These are phyloP conservation scores for Orthosia incerta DNA, from an alignment of 2,888 invertebrate species.

Conservation along the genomic window DNA sequence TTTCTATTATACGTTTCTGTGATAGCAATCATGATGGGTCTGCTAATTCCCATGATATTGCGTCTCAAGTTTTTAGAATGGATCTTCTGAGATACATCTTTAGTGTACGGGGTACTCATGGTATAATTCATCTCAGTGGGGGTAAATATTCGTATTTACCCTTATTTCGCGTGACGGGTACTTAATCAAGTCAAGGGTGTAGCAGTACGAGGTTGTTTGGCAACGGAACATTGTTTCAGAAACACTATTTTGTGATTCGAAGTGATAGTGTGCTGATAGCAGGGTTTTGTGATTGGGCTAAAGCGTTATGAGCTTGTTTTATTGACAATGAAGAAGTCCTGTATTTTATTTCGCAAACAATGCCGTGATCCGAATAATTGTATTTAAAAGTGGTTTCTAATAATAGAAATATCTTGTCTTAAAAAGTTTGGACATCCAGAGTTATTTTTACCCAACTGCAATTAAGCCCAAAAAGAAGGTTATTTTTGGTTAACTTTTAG, in stretches of 20 bases:
- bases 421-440: too few relatives aligned
- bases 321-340: not conserved
- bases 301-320: not conserved
- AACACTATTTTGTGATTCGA: constrained; percentile 30
- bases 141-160: constrained; percentile 66
- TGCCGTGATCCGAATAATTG: not conserved
- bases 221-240: constrained; percentile 51
- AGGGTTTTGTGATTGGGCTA: not conserved
- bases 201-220: constrained; percentile 34
- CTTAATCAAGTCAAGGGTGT: constrained; percentile 67
- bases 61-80: not conserved
- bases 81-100: constrained; percentile 20
- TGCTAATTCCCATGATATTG: too few relatives aligned
- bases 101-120: constrained; percentile 41
- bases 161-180: constrained; percentile 62
- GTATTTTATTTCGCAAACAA: not conserved
- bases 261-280: constrained; percentile 10
- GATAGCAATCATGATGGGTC: too few relatives aligned
- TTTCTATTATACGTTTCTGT: too few relatives aligned
- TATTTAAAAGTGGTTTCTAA: not conserved
- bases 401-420: too few relatives aligned
- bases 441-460: too few relatives aligned
- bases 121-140: constrained; percentile 63
- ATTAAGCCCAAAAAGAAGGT: too few relatives aligned
- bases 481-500: too few relatives aligned